Conservation (phyloP, 37 sponge, comb jelly and placozoan genomes). For the Chondrosia reniformis region DNA sequence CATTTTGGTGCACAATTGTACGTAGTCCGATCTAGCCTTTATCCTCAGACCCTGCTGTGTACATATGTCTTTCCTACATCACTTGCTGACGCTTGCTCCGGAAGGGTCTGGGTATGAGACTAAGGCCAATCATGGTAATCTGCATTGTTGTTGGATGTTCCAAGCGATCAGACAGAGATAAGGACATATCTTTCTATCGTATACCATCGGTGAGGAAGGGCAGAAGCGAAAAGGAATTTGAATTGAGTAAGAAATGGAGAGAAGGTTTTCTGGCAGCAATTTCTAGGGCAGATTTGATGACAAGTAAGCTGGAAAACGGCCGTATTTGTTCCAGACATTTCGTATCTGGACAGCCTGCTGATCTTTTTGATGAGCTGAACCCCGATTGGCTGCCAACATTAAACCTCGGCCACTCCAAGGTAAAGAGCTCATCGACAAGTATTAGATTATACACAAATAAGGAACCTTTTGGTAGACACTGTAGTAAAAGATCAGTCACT, state of each 20-base stretch:
- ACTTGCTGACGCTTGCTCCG: too few relatives aligned
- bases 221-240: conserved; percentile 11
- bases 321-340: conserved; percentile 44
- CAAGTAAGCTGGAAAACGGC: conserved; percentile 9
- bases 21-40: too few relatives aligned
- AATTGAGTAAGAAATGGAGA: conserved; percentile 15
- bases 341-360: conserved; percentile 31
- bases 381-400: conserved; percentile 37
- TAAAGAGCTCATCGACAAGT: neutral
- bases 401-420: conserved; percentile 18
- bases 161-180: conserved; percentile 39
- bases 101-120: too few relatives aligned
- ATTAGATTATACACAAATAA: too few relatives aligned
- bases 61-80: too few relatives aligned
- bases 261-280: conserved; percentile 29
- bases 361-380: conserved; percentile 19
- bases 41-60: too few relatives aligned
- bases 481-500: too few relatives aligned
- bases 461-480: too few relatives aligned
- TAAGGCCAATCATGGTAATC: neutral
- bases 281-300: conserved; percentile 24
- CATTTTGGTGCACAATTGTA: conserved; percentile 15
- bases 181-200: conserved; percentile 31
- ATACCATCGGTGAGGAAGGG: conserved; percentile 1
- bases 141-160: conserved; percentile 20